Base-by-base conservation (phyloP, 2,888 invertebrate species). In the Chymomyza procnemis region DNA sequence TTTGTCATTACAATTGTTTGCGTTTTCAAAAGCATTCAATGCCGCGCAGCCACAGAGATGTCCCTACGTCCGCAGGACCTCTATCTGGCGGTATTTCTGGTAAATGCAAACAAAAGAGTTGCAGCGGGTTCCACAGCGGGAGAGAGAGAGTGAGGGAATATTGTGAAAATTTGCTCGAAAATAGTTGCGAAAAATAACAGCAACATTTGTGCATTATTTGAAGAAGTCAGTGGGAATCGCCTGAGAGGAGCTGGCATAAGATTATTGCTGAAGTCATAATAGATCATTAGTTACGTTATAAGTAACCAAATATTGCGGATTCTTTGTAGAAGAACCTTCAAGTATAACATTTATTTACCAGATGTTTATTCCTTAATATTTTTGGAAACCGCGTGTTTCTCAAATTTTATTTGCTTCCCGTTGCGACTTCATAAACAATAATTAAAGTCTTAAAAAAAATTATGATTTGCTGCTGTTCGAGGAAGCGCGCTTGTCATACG, bases 1-100 rank as follows among this genome's bases (percentile, higher is more conserved):
- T 86, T 82, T 82, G 81, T 82, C 86, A 82, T 86, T 82, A 83
- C 86, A 86, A 82, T 82, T 82, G 81, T 82, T 82, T 82, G 84
- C 86, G 86, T 84, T 82, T 78, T 86, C 76, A 80, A 26, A 26
- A 82, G 67, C 78, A 80, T 85, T 80, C 81, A 83, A 79, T 81
- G 75, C 55, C 59, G 12, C 59, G 12, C 34, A 12, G 34, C 34
- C 34, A 41, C 34, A 41, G 9, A 0, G 0, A 1, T 41, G 34
- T 41, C 34, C 34, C n/a, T n/a, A n/a, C n/a, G 34, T 41, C 34
- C 34, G 34, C 9, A 50, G 18, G 54, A 21, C 54, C 21, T 21
- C 4, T 18, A 0, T 12, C 9, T 52, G 6, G 18, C 12, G 16
- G 48, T 18, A 48, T 14, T 26, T 16, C 48, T 8, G 14, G 4